phyloP scores from a whole-genome alignment of 1,140 invertebrate species.

The Zelostemma sp. region DNA sequence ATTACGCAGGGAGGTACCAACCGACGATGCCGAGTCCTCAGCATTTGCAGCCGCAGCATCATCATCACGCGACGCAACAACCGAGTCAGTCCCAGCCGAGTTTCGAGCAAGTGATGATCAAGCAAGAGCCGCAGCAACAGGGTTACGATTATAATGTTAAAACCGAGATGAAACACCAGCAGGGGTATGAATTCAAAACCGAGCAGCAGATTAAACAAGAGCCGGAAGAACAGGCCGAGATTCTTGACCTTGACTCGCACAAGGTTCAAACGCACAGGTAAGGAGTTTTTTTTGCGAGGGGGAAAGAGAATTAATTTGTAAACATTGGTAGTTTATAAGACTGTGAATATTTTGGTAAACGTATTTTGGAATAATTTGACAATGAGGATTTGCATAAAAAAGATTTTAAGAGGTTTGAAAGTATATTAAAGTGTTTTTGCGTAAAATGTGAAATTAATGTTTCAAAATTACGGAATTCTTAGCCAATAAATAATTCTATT shows the following conservation, averaged over 20 bases:
- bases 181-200: conserved; percentile 58
- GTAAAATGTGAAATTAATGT: too few species aligned
- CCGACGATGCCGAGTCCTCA: conserved; percentile 47
- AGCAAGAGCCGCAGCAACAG: conserved; percentile 27
- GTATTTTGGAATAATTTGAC: too few species aligned
- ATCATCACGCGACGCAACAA: conserved; percentile 6
- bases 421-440: too few species aligned
- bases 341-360: too few species aligned
- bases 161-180: conserved; percentile 52
- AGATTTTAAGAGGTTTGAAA: too few species aligned
- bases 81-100: conserved; percentile 5
- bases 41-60: conserved; percentile 50
- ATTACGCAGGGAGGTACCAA: conserved; percentile 55
- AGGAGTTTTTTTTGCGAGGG: conserved; percentile 9
- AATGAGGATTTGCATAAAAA: too few species aligned
- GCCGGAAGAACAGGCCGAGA: conserved; percentile 81
- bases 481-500: too few species aligned
- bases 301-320: too few species aligned
- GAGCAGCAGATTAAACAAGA: conserved; percentile 70
- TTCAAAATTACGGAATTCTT: too few species aligned
- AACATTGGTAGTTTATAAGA: too few species aligned
- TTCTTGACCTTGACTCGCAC: conserved; percentile 89
- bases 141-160: conserved; percentile 57
- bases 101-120: neutral
- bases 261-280: conserved; percentile 76